A percentile compares a stretch with the other conserved stretches of the same genome.
phyloP scores from a whole-genome alignment of 2,113 vertebrate genomes.

The Turdus rufiventris region DNA sequence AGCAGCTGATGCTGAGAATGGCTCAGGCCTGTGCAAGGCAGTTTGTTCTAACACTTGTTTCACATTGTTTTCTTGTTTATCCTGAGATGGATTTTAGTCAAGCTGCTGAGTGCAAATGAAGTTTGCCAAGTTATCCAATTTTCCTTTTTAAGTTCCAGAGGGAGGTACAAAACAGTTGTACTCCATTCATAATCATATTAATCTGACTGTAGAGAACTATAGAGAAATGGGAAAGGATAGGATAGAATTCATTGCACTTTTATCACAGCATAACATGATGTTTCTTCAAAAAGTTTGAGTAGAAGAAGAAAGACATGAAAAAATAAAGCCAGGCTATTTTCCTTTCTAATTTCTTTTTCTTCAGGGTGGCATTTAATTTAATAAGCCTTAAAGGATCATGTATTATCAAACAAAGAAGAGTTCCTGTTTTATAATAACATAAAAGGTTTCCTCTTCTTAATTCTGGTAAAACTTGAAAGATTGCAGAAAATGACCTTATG shows the following conservation, averaged over 20 bases:
- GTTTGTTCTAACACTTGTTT: neutral
- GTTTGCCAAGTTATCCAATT: slow-evolving; percentile 44
- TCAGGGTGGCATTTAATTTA: neutral
- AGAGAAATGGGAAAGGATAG: neutral
- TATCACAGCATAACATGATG: neutral
- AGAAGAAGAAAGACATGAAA: neutral
- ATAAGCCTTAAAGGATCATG: neutral
- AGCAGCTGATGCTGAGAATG: neutral
- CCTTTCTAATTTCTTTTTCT: neutral
- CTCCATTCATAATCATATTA: slow-evolving; percentile 55
- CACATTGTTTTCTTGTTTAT: slow-evolving; percentile 10
- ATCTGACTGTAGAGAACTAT: slow-evolving; percentile 27
- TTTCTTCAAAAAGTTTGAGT: neutral
- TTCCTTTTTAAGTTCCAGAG: slow-evolving; percentile 37
- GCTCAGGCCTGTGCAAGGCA: neutral
- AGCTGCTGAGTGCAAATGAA: slow-evolving; percentile 49
- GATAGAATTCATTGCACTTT: neutral
- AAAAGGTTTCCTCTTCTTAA: neutral
- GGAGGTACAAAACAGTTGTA: slow-evolving; percentile 56
- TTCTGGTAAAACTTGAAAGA: neutral
- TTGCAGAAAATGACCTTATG: neutral
- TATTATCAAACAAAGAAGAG: neutral
- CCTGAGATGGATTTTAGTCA: slow-evolving; percentile 51
- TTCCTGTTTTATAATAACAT: neutral
- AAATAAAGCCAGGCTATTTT: neutral